Conservation (phyloP, 2,113 vertebrate species). For the Columba livia region DNA sequence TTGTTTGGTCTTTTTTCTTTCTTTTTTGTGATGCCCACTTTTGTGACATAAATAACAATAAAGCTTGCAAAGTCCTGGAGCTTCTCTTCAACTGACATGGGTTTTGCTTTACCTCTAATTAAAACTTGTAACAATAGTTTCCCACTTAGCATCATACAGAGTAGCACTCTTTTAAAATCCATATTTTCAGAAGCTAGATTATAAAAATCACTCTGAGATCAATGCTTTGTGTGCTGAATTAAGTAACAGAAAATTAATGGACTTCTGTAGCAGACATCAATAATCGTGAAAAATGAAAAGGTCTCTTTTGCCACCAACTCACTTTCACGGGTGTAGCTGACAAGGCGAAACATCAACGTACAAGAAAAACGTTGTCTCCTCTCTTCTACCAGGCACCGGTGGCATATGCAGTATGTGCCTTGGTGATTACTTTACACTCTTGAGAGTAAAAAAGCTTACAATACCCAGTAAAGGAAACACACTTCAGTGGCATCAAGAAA, state of each 20-base stretch:
- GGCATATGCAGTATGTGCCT: neutral
- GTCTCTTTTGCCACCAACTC: neutral
- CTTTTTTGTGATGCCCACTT: neutral
- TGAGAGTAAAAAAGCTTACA: neutral
- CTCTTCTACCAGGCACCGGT: neutral
- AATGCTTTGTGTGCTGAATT: neutral
- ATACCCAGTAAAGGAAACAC: neutral
- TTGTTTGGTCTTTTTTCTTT: slow-evolving; percentile 20
- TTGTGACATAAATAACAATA: neutral
- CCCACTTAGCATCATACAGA: neutral
- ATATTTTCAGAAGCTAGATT: neutral
- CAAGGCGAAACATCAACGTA: neutral
- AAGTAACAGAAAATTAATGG: neutral
- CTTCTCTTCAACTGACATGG: neutral
- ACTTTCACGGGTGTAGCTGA: neutral
- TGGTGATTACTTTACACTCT: neutral
- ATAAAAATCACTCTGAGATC: neutral
- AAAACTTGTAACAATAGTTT: slow-evolving; percentile 29
- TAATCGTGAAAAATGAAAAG: neutral
- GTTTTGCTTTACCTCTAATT: slow-evolving; percentile 40
- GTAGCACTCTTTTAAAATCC: neutral
- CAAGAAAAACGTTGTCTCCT: neutral
- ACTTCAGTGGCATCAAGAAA: neutral
- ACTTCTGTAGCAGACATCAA: slow-evolving; percentile 8
- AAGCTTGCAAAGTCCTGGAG: neutral